Percentiles rank a stretch among this genome's conserved stretches.
Conservation (phyloP, 2,797 vertebrate genomes). For the Odontamblyopus lacepedii region DNA sequence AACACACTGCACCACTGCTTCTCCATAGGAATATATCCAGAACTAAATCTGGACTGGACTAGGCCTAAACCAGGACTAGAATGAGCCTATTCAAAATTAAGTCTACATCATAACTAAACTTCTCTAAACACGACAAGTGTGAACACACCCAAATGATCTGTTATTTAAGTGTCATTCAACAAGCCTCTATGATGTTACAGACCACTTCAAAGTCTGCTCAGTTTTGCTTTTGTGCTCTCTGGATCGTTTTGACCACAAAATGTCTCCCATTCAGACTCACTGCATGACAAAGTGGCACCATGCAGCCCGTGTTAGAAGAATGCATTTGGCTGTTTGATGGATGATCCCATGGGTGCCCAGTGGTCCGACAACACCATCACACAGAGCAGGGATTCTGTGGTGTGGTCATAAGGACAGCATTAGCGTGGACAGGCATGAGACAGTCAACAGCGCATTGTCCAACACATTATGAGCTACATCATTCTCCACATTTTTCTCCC, state of each 20-base stretch:
- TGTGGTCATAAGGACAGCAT: slow-evolving; percentile 49
- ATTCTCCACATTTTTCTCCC: slow-evolving; percentile 39
- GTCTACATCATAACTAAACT: not conserved
- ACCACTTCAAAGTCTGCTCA: not conserved
- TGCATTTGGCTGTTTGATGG: slow-evolving; percentile 1
- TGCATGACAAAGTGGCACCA: not conserved
- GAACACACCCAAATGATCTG: not conserved
- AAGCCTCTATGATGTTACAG: not conserved
- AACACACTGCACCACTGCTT: not conserved
- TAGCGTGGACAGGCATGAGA: slow-evolving; percentile 40
- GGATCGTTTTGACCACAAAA: not conserved
- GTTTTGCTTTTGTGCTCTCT: not conserved
- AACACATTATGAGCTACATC: slow-evolving; percentile 20
- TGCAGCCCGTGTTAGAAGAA: not conserved
- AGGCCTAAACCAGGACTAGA: not conserved
- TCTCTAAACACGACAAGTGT: not conserved
- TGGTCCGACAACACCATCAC: slow-evolving; percentile 2
- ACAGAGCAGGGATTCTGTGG: slow-evolving; percentile 31
- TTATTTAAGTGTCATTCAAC: not conserved
- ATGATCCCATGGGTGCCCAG: slow-evolving; percentile 3
- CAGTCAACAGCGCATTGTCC: slow-evolving; percentile 57
- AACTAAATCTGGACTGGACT: not conserved
- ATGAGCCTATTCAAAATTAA: not conserved
- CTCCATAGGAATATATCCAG: not conserved
- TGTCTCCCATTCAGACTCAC: not conserved